phyloP scores from a whole-genome alignment of 2,797 vertebrate genomes.

The Lateolabrax maculatus region DNA sequence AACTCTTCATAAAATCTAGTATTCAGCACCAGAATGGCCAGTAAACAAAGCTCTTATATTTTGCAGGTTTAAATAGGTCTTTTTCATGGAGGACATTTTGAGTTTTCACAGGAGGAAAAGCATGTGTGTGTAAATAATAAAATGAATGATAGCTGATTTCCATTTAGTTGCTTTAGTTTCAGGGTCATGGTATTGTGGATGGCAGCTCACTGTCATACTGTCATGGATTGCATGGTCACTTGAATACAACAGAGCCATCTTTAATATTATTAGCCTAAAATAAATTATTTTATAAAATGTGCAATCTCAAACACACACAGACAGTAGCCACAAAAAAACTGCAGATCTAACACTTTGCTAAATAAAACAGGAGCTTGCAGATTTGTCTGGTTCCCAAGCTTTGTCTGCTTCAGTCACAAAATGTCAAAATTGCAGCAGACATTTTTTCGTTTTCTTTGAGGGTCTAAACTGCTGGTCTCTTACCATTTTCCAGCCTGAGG shows the following conservation, averaged over 20 bases:
- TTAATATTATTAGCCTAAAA: not conserved
- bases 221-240: not conserved
- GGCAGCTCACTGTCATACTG: not conserved
- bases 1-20: not conserved
- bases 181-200: too few species aligned
- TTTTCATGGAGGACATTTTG: not conserved
- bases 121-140: not conserved
- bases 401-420: not conserved
- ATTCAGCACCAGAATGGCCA: not conserved
- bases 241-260: not conserved
- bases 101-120: not conserved
- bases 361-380: too few species aligned
- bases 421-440: not conserved
- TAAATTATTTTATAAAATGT: too few species aligned
- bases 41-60: not conserved
- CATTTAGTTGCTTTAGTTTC: not conserved
- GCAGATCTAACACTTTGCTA: not conserved
- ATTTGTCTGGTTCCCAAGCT: too few species aligned
- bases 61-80: not conserved
- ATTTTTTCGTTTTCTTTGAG: not conserved
- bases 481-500: not conserved
- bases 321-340: too few species aligned
- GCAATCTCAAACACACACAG: not conserved
- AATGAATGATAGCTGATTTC: not conserved
- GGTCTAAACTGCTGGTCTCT: not conserved